A percentile compares a stretch with the other conserved stretches of the same genome.
phyloP scores from a whole-genome alignment of 2,797 vertebrate genomes.

The Picus viridis region DNA sequence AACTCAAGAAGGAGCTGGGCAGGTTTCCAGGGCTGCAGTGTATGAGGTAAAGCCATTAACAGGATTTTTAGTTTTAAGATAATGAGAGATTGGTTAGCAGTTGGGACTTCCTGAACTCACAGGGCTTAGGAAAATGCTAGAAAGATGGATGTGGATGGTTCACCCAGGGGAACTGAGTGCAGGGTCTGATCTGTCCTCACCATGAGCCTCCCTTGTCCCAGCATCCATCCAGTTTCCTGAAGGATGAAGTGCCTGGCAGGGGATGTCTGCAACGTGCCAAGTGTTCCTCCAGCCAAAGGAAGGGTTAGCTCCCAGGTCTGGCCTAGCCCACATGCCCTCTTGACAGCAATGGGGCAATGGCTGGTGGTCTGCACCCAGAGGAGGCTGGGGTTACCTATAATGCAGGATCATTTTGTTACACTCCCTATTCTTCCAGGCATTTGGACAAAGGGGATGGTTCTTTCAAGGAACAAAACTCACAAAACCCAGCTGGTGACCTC shows the following conservation, averaged over 20 bases:
- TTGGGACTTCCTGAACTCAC: slow-evolving; percentile 31
- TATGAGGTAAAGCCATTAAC: slow-evolving; percentile 60
- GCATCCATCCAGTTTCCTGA: neutral
- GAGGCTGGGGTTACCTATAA: neutral
- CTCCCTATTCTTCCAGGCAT: neutral
- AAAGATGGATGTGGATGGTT: neutral
- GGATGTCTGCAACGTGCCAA: accelerated
- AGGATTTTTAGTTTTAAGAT: slow-evolving; percentile 48
- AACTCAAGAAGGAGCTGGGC: slow-evolving; percentile 55
- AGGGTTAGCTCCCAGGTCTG: neutral
- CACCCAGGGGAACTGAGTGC: neutral
- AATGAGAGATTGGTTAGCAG: slow-evolving; percentile 32
- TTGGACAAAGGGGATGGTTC: neutral
- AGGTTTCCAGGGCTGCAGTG: slow-evolving; percentile 32
- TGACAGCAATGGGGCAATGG: neutral
- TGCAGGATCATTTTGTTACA: neutral
- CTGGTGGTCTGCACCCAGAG: neutral
- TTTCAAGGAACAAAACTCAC: neutral
- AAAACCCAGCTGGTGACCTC: neutral
- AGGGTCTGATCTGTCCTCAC: neutral
- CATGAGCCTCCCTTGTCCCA: neutral
- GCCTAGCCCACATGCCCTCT: neutral
- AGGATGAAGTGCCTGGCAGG: neutral
- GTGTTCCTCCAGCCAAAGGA: neutral
- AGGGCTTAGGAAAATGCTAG: slow-evolving; percentile 4